A percentile compares a stretch with the other conserved stretches of the same genome.
Conservation (phyloP, 2,888 invertebrate genomes). For the Callinectes sapidus region DNA sequence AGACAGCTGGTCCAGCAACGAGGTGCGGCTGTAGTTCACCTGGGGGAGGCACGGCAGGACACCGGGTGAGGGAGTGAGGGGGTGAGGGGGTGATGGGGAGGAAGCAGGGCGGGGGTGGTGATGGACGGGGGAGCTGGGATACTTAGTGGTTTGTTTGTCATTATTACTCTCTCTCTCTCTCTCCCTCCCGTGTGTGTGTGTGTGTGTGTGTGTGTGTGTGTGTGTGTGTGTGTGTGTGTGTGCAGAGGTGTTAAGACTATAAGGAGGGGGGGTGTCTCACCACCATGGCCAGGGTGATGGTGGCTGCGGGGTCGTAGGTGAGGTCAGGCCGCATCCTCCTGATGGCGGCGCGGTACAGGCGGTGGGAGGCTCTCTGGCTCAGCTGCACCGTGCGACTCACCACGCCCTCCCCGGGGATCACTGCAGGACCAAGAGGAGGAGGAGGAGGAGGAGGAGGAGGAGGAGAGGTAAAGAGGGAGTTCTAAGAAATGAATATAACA, state of each 20-base stretch:
- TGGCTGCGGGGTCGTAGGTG: not conserved
- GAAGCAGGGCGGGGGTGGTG: no score
- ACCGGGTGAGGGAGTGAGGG: not conserved
- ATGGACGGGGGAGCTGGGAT: no score
- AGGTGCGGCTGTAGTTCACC: constrained; percentile 34
- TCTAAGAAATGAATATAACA: not conserved
- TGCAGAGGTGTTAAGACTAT: no score
- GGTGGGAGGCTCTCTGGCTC: constrained; percentile 7
- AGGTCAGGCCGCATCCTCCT: constrained; percentile 51
- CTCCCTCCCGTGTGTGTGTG: not conserved
- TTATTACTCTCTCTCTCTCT: constrained; percentile 26
- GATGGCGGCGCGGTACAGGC: constrained; percentile 42
- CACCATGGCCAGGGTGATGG: constrained; percentile 44
- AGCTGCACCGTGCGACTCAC: not conserved
- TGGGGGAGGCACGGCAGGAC: not conserved
- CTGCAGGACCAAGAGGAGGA: not conserved
- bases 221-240: not conserved
- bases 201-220: not conserved
- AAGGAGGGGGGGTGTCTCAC: no score
- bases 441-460: not conserved
- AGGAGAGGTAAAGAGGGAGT: not conserved
- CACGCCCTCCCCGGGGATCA: constrained; percentile 32
- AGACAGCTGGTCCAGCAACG: not conserved
- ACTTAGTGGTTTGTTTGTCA: no score
- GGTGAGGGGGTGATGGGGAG: not conserved